Base-by-base conservation (phyloP, 2,888 invertebrate genomes). In the Polietes domitor region DNA sequence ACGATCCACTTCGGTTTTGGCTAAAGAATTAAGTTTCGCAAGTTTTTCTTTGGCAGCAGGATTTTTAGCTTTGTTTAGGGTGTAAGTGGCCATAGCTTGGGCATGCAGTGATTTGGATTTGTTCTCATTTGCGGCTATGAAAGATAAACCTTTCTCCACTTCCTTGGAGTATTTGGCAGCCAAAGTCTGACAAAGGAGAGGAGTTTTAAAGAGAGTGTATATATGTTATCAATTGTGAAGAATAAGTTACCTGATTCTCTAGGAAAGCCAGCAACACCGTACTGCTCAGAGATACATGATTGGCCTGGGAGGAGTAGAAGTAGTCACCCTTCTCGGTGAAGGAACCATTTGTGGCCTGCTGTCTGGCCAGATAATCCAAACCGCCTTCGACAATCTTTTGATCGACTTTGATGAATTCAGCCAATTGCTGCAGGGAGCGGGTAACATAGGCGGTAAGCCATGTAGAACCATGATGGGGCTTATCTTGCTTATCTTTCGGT, bases 361-460 rank as follows among this genome's bases (percentile, higher is more conserved):
- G 93, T 9, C 93, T 92, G 0, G 95, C 92, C 28, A 98, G 92
- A 95, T 96, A 98, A 41, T 94, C 92, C 12, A 97, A 92, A 2
- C 96, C 95, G 41, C 94, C 93, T 1, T 93, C 92, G 71, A 97
- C 93, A 1, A 96, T 93, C 65, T 92, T 91, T 68, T 94, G 93
- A 80, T 97, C 97, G 17, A 98, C 92, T 83, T 94, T 94, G 43
- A 97, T 95, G 88, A 95, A 95, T 9, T 93, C 91, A 41, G 92
- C 93, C 0, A 96, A 96, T 92, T 96, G 95, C 65, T 93, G 93
- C 89, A 97, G 95, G 0, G 96, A 95, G 87, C 96, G 94, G 0
- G 95, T 94, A 0, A 97, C 96, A 89, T 97, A 97, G 0, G 97
- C 96, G 0, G 97, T 97, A 84, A 98, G 92, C 96, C 96, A 96